A percentile compares a stretch with the other conserved stretches of the same genome.
Conservation (phyloP, 2,797 vertebrate genomes). For the Huso huso region DNA sequence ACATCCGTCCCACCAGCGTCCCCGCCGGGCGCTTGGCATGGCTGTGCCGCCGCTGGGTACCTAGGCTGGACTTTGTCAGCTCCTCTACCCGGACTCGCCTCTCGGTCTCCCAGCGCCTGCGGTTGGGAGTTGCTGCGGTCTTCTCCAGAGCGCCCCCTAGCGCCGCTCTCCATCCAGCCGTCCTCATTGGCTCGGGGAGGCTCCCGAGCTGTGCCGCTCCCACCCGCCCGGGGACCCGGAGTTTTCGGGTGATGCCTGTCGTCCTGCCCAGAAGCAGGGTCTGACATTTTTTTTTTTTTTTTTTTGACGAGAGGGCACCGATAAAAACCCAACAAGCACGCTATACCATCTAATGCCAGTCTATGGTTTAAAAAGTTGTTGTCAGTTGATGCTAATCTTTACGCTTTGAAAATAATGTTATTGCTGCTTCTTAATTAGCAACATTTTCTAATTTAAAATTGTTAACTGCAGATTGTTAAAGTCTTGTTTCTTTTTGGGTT, state of each 20-base stretch:
- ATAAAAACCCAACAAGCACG: neutral
- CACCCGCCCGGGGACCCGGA: slow-evolving; percentile 61
- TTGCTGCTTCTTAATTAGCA: slow-evolving; percentile 18
- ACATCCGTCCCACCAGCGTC: slow-evolving; percentile 25
- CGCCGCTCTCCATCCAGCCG: slow-evolving; percentile 39
- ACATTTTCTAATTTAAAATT: slow-evolving; percentile 13
- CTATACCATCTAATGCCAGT: neutral
- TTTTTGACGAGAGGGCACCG: neutral
- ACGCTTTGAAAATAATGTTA: slow-evolving; percentile 23
- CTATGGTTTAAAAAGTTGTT: no score
- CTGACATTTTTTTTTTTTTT: slow-evolving; percentile 43
- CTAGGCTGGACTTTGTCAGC: slow-evolving; percentile 50
- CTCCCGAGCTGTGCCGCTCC: slow-evolving; percentile 53
- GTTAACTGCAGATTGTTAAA: slow-evolving; percentile 13
- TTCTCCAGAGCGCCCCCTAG: slow-evolving; percentile 62
- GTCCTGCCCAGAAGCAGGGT: slow-evolving; percentile 34
- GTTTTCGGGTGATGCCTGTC: slow-evolving; percentile 49
- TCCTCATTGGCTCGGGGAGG: slow-evolving; percentile 57
- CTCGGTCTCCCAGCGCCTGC: slow-evolving; percentile 59
- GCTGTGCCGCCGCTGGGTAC: slow-evolving; percentile 38
- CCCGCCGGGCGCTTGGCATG: slow-evolving; percentile 28
- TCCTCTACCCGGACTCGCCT: slow-evolving; percentile 51
- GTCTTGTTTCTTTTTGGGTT: slow-evolving; percentile 10
- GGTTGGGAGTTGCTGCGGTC: slow-evolving; percentile 41
- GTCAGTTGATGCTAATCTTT: no score